Conservation (phyloP, 1,140 invertebrate genomes). For the Andrena cerasifolii region DNA sequence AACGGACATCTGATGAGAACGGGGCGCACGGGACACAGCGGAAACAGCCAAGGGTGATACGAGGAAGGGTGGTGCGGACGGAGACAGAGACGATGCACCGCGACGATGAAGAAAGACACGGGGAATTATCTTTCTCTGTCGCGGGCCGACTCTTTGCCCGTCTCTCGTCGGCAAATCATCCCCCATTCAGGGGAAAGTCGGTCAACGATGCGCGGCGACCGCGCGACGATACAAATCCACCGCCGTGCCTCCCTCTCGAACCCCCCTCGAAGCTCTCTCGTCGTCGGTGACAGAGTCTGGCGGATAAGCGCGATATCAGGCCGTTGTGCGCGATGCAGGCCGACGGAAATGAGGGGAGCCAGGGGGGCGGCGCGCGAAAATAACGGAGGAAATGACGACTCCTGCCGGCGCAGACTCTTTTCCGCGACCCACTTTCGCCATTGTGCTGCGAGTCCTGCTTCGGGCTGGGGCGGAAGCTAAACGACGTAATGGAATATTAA, state of each 20-base stretch:
- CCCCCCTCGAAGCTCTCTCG: too few species aligned
- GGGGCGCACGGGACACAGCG: constrained; percentile 14
- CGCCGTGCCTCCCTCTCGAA: neutral
- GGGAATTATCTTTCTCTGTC: neutral
- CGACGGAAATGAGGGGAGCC: constrained; percentile 32
- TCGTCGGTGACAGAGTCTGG: constrained; percentile 25
- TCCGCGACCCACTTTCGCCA: constrained; percentile 38
- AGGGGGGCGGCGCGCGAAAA: constrained; percentile 36
- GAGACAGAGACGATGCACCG: neutral
- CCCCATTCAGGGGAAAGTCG: constrained; percentile 62
- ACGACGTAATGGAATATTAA: constrained; percentile 42
- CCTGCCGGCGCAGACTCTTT: constrained; percentile 21
- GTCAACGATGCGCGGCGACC: constrained; percentile 51
- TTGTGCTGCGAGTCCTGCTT: constrained; percentile 15
- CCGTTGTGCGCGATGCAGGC: constrained; percentile 37
- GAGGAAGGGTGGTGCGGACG: constrained; percentile 7
- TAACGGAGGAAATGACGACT: constrained; percentile 48
- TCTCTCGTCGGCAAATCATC: constrained; percentile 51
- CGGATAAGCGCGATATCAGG: constrained; percentile 51
- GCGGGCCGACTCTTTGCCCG: constrained; percentile 8
- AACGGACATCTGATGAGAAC: constrained; percentile 62
- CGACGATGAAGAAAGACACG: neutral
- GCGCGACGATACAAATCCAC: constrained; percentile 34
- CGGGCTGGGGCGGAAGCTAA: neutral
- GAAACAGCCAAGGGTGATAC: constrained; percentile 35